Percentiles rank a stretch among this genome's conserved stretches.
These are phyloP conservation scores for Syngnathoides biaculeatus DNA, from an alignment of 2,113 vertebrate genomes.

Conservation along the genomic window DNA sequence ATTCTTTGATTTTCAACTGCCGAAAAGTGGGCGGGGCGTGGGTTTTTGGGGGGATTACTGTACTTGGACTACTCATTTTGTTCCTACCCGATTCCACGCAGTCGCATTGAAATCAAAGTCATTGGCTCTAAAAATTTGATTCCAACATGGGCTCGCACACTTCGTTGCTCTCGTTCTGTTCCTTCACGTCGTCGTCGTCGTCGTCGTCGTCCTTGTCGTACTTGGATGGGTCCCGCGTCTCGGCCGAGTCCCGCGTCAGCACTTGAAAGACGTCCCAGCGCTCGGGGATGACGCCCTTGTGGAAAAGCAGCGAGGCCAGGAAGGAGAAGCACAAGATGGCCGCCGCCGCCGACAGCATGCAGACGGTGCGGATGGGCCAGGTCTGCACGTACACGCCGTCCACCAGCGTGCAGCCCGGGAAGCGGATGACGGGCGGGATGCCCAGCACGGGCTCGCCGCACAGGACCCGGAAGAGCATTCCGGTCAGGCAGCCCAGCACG, in stretches of 20 bases:
- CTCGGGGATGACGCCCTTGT: constrained; percentile 58
- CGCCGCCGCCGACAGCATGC: constrained; percentile 60
- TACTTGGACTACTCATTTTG: neutral
- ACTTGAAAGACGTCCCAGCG: constrained; percentile 69
- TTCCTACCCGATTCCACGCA: neutral
- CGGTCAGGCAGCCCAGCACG: constrained; percentile 62
- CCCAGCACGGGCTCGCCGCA: constrained; percentile 73
- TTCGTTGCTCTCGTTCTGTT: constrained; percentile 21
- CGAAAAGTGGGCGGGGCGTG: too few relatives aligned
- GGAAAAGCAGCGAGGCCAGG: constrained; percentile 61
- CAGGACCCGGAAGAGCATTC: constrained; percentile 70
- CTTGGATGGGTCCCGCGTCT: neutral
- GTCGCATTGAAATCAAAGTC: neutral
- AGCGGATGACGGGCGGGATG: constrained; percentile 57
- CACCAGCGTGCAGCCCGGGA: constrained; percentile 67
- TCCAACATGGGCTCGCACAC: constrained; percentile 51
- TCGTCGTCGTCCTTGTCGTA: neutral
- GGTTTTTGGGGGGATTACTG: neutral
- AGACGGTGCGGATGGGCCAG: constrained; percentile 75
- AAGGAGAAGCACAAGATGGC: constrained; percentile 62
- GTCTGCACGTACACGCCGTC: constrained; percentile 62
- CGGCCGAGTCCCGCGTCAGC: neutral
- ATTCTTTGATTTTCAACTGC: too few relatives aligned
- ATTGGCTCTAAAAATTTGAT: constrained; percentile 25
- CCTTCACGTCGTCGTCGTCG: constrained; percentile 7